A percentile compares a stretch with the other conserved stretches of the same genome.
These are phyloP conservation scores for Saguinus imperator DNA, from an alignment of 2,113 vertebrate genomes.

Conservation along the genomic window DNA sequence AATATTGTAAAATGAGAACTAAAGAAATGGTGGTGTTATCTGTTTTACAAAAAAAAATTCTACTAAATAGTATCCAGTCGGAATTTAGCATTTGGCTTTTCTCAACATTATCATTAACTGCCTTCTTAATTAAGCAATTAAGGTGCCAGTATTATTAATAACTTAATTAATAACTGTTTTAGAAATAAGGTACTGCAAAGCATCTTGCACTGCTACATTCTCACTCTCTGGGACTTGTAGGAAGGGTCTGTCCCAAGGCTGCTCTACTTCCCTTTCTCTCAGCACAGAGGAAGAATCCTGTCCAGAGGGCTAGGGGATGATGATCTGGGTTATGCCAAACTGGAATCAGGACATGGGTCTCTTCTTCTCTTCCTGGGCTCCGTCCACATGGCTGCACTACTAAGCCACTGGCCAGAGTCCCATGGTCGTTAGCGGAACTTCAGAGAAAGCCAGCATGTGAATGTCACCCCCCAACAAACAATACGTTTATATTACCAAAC, in stretches of 20 bases:
- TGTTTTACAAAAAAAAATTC: background rate
- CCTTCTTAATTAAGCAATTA: conserved; percentile 30
- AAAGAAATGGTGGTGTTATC: background rate
- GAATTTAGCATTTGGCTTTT: background rate
- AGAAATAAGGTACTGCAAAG: background rate
- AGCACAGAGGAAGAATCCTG: background rate
- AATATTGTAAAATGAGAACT: background rate
- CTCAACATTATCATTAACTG: conserved; percentile 3
- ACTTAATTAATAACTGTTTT: background rate
- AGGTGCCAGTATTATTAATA: background rate
- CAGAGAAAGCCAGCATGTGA: background rate
- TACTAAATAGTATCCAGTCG: background rate
- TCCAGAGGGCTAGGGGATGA: background rate
- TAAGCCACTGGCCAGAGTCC: background rate
- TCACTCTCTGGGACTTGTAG: background rate
- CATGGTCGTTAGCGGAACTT: background rate
- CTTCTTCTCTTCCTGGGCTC: background rate
- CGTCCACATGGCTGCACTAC: background rate
- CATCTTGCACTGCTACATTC: background rate
- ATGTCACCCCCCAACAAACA: background rate
- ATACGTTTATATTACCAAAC: background rate
- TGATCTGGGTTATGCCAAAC: background rate
- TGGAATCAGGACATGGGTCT: background rate
- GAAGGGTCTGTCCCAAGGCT: background rate
- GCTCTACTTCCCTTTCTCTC: background rate